These are phyloP conservation scores for Apostichopus parvimensis DNA, from an alignment of 35 echinoderm and acorn worm species.

Conservation along the genomic window DNA sequence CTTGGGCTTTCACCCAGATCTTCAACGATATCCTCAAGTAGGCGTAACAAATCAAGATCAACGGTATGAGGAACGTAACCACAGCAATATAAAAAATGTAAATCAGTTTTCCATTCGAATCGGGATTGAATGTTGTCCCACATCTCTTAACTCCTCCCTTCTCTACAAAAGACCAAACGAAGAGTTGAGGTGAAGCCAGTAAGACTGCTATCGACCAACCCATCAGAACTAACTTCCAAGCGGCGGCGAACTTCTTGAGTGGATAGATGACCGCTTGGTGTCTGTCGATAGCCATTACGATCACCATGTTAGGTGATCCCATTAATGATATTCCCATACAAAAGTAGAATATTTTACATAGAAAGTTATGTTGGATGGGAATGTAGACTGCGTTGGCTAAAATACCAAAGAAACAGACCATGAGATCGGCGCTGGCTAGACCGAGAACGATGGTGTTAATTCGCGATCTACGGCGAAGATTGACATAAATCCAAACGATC, in stretches of 20 bases:
- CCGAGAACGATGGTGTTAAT: conserved; percentile 85
- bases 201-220: conserved; percentile 65
- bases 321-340: conserved; percentile 70
- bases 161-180: conserved; percentile 57
- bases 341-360: conserved; percentile 84
- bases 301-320: conserved; percentile 78
- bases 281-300: conserved; percentile 79
- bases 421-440: conserved; percentile 80
- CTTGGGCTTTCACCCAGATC: conserved; percentile 82
- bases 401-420: conserved; percentile 82
- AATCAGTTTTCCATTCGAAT: background rate
- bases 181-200: conserved; percentile 72
- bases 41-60: conserved; percentile 71
- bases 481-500: conserved; percentile 78
- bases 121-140: conserved; percentile 28
- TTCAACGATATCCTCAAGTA: conserved; percentile 78
- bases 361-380: conserved; percentile 41
- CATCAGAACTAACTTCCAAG: conserved; percentile 71
- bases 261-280: conserved; percentile 84
- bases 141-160: conserved; percentile 32
- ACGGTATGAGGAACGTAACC: conserved; percentile 83
- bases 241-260: conserved; percentile 74
- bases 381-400: conserved; percentile 58
- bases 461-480: conserved; percentile 68
- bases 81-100: conserved; percentile 78